Evolutionary conservation across 2,888 invertebrate species (phyloP).

Genomic region (Alitta virens): DNA sequence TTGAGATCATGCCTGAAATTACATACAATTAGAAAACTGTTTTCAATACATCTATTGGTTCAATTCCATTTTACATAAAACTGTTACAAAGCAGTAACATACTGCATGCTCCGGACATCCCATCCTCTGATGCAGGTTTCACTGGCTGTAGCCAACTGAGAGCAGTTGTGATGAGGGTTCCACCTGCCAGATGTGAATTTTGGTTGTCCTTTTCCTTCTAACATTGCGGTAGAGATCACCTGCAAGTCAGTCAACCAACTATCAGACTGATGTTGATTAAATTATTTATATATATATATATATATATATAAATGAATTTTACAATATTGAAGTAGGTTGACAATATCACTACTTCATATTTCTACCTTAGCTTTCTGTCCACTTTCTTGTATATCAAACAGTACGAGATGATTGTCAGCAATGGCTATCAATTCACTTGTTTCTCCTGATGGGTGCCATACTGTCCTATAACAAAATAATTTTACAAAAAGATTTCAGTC

Average conservation of each 20-base stretch:
- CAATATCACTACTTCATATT: no score
- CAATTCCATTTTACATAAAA: no score
- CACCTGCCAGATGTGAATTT: slow-evolving; percentile 85
- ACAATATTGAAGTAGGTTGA: no score
- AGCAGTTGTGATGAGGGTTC: slow-evolving; percentile 90
- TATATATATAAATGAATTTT: no score
- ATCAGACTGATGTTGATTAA: no score
- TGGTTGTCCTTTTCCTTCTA: slow-evolving; percentile 72
- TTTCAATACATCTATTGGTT: no score
- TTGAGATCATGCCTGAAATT: no score
- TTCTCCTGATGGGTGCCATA: slow-evolving; percentile 82
- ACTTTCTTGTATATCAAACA: slow-evolving; percentile 70
- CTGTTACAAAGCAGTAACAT: no score
- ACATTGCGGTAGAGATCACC: slow-evolving; percentile 43
- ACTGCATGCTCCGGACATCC: slow-evolving; percentile 75
- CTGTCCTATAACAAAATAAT: slow-evolving; percentile 64
- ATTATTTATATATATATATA: no score
- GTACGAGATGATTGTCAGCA: slow-evolving; percentile 72
- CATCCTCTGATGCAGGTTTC: slow-evolving; percentile 84
- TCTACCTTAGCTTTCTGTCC: slow-evolving; percentile 44
- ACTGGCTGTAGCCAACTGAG: slow-evolving; percentile 81
- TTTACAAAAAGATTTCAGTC: no score
- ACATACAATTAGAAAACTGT: no score
- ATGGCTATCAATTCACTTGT: slow-evolving; percentile 71
- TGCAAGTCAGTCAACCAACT: no score